These are phyloP conservation scores for Nebria brevicollis DNA, from an alignment of 2,888 invertebrate genomes.

Conservation along the genomic window DNA sequence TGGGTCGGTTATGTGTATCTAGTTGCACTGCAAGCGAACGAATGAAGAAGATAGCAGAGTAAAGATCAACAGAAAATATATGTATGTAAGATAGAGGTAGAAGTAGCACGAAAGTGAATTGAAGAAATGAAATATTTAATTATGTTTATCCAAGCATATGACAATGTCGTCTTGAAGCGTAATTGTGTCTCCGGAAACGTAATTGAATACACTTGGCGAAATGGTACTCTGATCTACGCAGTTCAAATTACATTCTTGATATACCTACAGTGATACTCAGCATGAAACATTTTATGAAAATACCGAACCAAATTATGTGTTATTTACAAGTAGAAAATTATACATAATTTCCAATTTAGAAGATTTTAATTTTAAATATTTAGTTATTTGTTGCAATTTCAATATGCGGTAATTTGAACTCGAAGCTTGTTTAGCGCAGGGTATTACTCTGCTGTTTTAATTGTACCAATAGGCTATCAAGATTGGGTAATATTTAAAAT, in stretches of 20 bases:
- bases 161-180: constrained; percentile 43
- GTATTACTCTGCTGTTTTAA: too few species aligned
- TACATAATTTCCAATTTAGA: too few species aligned
- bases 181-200: constrained; percentile 43
- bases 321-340: too few species aligned
- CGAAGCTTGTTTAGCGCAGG: too few species aligned
- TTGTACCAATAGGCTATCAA: neutral
- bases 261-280: neutral
- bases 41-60: neutral
- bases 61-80: neutral
- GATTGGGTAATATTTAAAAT: neutral
- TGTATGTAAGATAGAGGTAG: neutral
- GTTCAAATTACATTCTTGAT: constrained; percentile 39
- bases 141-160: constrained; percentile 45
- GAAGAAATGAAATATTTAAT: constrained; percentile 45
- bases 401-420: too few species aligned
- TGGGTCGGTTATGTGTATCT: neutral
- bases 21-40: neutral
- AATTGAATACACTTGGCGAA: constrained; percentile 42
- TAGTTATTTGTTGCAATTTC: too few species aligned
- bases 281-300: neutral
- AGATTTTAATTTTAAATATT: too few species aligned
- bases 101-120: neutral
- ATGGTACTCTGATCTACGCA: constrained; percentile 37
- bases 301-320: too few species aligned